These are phyloP conservation scores for Neodiprion virginianus DNA, from an alignment of 1,140 invertebrate species.

Conservation along the genomic window DNA sequence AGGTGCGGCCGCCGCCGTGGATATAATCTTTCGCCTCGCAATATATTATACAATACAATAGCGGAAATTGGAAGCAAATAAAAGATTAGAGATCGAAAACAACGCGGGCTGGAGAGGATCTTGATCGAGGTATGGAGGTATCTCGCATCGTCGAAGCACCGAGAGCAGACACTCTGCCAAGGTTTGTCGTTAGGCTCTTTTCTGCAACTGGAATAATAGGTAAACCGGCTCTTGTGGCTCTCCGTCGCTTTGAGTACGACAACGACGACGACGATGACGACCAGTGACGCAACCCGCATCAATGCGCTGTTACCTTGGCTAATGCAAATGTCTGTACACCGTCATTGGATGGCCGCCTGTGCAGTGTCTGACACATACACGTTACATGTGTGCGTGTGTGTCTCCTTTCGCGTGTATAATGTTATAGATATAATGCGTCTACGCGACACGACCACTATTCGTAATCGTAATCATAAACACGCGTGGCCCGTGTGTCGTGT, in stretches of 20 bases:
- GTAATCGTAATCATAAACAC: not conserved
- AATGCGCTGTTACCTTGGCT: conserved; percentile 34
- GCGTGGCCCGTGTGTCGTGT: no score
- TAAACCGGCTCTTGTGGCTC: not conserved
- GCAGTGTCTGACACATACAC: no score
- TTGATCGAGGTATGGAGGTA: not conserved
- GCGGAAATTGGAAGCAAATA: not conserved
- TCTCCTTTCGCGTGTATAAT: conserved; percentile 2
- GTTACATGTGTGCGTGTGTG: not conserved
- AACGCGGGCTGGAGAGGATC: not conserved
- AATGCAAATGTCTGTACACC: conserved; percentile 36
- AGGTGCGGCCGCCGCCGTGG: not conserved
- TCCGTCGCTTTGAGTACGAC: not conserved
- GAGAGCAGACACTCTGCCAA: not conserved
- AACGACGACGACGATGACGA: no score
- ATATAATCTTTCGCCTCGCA: not conserved
- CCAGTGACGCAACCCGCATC: conserved; percentile 28
- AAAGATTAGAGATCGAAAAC: not conserved
- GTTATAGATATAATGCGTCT: not conserved
- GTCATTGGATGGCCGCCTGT: not conserved
- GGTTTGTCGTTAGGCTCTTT: not conserved
- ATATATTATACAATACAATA: not conserved
- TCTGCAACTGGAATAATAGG: no score
- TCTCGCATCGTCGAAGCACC: no score
- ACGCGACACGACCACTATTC: not conserved